These are phyloP conservation scores for Ostrea edulis DNA, from an alignment of 1,140 invertebrate genomes.

Conservation along the genomic window DNA sequence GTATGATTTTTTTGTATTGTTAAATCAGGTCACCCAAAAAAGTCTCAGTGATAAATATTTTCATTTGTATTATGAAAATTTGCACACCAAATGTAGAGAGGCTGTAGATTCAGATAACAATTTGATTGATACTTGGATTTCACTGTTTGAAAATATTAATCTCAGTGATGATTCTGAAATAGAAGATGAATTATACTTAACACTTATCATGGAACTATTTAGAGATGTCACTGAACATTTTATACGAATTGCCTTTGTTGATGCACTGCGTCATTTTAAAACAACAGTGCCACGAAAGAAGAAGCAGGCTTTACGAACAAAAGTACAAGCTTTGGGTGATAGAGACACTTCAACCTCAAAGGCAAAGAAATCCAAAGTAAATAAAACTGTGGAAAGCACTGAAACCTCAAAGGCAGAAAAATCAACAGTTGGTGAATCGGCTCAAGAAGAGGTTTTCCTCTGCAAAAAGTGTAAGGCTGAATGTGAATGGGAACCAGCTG, in stretches of 20 bases:
- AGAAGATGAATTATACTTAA: constrained; percentile 50
- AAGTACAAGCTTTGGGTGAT: constrained; percentile 52
- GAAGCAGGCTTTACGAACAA: constrained; percentile 52
- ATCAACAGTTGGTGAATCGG: not conserved
- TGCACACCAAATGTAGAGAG: constrained; percentile 45
- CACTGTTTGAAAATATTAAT: constrained; percentile 45
- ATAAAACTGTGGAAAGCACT: too few relatives aligned
- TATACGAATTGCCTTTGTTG: constrained; percentile 37
- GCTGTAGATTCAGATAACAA: constrained; percentile 38
- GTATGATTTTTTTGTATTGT: constrained; percentile 29
- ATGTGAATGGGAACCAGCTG: not conserved
- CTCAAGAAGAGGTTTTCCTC: not conserved
- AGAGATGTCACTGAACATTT: constrained; percentile 50
- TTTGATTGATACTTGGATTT: constrained; percentile 40
- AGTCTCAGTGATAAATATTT: not conserved
- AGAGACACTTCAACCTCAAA: constrained; percentile 21
- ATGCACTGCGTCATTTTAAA: constrained; percentile 45
- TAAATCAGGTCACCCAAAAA: constrained; percentile 38
- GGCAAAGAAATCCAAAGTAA: constrained; percentile 19
- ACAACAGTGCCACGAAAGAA: constrained; percentile 49
- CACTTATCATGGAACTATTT: constrained; percentile 44
- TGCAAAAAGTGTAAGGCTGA: not conserved
- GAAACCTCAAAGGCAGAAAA: too few relatives aligned
- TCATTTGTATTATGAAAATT: constrained; percentile 47
- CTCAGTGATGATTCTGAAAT: constrained; percentile 38